phyloP scores from a whole-genome alignment of 2,113 vertebrate species.

The Rhizomys pruinosus region DNA sequence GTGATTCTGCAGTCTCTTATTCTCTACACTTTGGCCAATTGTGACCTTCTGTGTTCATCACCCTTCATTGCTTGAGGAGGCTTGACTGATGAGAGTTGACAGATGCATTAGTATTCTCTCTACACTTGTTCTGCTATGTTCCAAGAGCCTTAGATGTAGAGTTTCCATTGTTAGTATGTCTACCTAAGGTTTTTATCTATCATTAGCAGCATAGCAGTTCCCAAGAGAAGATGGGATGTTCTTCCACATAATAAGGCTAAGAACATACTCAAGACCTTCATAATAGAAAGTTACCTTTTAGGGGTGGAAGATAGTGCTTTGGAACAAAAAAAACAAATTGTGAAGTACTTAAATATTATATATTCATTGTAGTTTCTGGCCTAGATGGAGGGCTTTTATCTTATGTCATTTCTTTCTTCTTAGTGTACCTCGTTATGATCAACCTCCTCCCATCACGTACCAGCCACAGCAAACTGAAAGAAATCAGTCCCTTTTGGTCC shows the following conservation, averaged over 20 bases:
- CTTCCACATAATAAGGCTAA: background rate
- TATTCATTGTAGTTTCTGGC: constrained; percentile 39
- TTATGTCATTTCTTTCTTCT: constrained; percentile 46
- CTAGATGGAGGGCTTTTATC: constrained; percentile 44
- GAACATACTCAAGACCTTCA: background rate
- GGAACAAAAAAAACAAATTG: background rate
- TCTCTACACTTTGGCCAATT: too few species aligned
- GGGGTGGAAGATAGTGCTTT: background rate
- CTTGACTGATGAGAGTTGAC: too few species aligned
- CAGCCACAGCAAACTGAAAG: constrained; percentile 93
- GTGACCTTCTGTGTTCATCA: too few species aligned
- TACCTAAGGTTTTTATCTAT: constrained; percentile 34
- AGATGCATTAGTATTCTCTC: too few species aligned
- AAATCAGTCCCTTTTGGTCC: constrained; percentile 95
- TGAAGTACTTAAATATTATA: constrained; percentile 7
- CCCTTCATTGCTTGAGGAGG: too few species aligned
- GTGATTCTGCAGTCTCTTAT: too few species aligned
- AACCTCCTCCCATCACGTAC: constrained; percentile 95
- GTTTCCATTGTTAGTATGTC: too few species aligned
- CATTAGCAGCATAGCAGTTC: constrained; percentile 15
- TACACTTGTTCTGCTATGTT: too few species aligned
- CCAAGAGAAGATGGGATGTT: constrained; percentile 34
- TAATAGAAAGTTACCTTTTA: background rate
- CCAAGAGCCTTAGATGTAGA: too few species aligned
- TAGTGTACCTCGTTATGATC: constrained; percentile 98